A percentile compares a stretch with the other conserved stretches of the same genome.
Conservation (phyloP, 2,797 vertebrate genomes). For the Crax fasciolata region DNA sequence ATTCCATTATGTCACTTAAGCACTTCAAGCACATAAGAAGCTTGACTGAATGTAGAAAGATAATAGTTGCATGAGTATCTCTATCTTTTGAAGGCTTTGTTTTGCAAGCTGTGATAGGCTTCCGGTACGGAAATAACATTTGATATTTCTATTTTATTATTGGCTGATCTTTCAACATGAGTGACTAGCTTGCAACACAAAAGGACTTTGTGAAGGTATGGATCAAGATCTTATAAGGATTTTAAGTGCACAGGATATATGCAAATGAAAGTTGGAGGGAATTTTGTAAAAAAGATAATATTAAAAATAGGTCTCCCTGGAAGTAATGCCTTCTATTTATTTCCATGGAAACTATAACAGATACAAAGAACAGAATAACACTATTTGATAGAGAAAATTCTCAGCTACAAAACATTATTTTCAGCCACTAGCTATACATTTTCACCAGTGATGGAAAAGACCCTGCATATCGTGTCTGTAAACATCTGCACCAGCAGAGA, state of each 20-base stretch:
- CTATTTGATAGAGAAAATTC: no score
- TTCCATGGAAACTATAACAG: no score
- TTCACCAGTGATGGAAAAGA: no score
- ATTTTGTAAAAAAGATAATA: background rate
- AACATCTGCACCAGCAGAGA: no score
- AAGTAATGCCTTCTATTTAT: no score
- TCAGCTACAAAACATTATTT: no score
- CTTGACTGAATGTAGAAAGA: background rate
- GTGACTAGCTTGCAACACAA: background rate
- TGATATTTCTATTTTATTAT: background rate
- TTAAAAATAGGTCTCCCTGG: no score
- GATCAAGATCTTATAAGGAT: background rate
- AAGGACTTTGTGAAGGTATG: background rate
- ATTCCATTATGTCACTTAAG: background rate
- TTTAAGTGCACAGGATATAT: background rate
- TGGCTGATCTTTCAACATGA: background rate
- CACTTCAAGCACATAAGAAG: background rate
- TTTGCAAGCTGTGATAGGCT: background rate
- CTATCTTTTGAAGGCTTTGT: background rate
- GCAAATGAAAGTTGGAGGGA: background rate
- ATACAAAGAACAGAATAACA: no score
- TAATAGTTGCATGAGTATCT: background rate
- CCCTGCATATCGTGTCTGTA: no score
- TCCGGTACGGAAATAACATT: background rate
- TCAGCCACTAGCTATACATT: no score